phyloP scores from a whole-genome alignment of 2,888 invertebrate genomes.

The Xylota segnis region DNA sequence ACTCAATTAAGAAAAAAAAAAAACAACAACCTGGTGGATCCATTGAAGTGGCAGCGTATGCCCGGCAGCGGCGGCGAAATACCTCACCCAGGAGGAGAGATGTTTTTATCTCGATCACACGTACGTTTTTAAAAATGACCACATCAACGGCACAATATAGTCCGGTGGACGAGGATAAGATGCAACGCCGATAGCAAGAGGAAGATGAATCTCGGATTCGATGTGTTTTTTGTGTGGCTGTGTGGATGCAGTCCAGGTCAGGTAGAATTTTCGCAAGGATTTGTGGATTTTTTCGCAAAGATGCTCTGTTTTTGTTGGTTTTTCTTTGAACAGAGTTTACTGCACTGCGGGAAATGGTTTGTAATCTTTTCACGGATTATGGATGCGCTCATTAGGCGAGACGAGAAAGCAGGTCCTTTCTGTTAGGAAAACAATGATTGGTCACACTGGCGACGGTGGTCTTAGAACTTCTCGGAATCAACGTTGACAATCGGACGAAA shows the following conservation, averaged over 20 bases:
- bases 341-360: conserved; percentile 64
- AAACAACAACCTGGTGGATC: conserved; percentile 13
- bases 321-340: conserved; percentile 31
- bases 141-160: conserved; percentile 12
- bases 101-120: conserved; percentile 44
- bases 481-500: neutral
- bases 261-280: conserved; percentile 49
- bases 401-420: conserved; percentile 35
- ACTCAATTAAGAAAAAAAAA: conserved; percentile 32
- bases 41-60: conserved; percentile 60
- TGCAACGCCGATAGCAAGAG: conserved; percentile 18
- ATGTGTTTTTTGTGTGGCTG: neutral
- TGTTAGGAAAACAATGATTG: conserved; percentile 57
- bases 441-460: conserved; percentile 70
- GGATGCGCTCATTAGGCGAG: conserved; percentile 4
- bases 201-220: conserved; percentile 27
- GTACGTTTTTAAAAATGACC: conserved; percentile 44
- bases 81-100: conserved; percentile 27
- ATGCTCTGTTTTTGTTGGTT: conserved; percentile 10
- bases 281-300: conserved; percentile 28
- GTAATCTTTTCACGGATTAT: conserved; percentile 51
- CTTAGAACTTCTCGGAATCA: conserved; percentile 45
- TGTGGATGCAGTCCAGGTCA: neutral
- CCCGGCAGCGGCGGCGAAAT: conserved; percentile 60
- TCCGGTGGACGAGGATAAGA: conserved; percentile 28